Evolutionary conservation across 2,888 invertebrate species (phyloP), one percentile per base, ranked within the genome.

Genomic region (Hanleya hanleyi): DNA sequence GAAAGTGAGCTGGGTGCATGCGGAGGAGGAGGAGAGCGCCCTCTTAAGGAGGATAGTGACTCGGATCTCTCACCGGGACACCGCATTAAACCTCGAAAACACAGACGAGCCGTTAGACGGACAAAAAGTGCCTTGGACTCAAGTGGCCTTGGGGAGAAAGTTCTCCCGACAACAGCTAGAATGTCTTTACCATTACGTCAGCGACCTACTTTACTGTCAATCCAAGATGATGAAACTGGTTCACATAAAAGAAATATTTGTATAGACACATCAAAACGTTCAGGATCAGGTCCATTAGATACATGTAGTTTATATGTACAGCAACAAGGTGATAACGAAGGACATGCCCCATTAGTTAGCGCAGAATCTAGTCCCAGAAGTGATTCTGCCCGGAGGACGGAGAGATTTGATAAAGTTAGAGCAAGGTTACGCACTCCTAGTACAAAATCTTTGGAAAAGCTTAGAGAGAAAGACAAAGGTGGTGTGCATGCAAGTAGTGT

Each of bases 71-170:
- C 84, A 7, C 83, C 84, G 15, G 83, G 84, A 64, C 80, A 83
- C 22, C 41, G 66, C 5, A 70, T 70, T 18, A 65, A 66, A 33
- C 65, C 64, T 15, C 74, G 84, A 6, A 83, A 81, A 35, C 64
- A 64, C 38, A 35, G 67, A n/a, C 38, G 36, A 74, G 83, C 86
- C 33, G 85, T 85, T 7, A 71, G 87, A 29, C 77, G 89, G 65
- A 81, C 86, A 33, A 82, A 83, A 73, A 88, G 88, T 80, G 83
- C 87, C 47, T 51, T 86, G 66, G 86, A 86, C 47, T 37, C 64
- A 35, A 64, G 38, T 12, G 15, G 12, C 32, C 18, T 57, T 57
- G 32, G 18, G 22, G 57, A 57, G 22, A 57, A 57, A 32, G 4
- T 32, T 18, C 22, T 22, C 18, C 32, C 2, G 9, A 22, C 64